Conservation (phyloP, 2,113 vertebrate species). For the Aldabrachelys gigantea region DNA sequence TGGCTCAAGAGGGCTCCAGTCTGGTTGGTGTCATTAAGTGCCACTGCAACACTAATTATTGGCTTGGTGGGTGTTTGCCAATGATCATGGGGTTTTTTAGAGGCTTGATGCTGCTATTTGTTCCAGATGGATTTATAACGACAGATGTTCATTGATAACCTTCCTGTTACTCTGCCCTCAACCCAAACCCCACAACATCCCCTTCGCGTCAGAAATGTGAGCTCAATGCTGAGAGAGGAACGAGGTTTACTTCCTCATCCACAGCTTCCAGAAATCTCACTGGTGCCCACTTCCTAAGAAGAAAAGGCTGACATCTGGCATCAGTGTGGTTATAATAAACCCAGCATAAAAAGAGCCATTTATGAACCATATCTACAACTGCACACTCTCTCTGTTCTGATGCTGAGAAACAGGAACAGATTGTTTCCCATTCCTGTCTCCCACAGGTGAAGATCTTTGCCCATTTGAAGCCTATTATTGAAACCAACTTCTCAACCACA, state of each 20-base stretch:
- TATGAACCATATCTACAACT: background rate
- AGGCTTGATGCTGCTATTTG: background rate
- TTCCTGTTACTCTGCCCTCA: background rate
- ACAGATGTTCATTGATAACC: background rate
- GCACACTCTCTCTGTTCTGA: background rate
- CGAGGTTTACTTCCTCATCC: background rate
- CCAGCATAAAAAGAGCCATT: background rate
- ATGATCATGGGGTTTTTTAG: background rate
- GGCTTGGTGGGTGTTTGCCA: fast-evolving
- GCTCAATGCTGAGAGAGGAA: background rate
- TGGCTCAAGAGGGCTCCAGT: background rate
- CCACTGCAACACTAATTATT: background rate
- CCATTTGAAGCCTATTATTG: background rate
- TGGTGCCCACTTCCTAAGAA: background rate
- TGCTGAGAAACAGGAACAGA: background rate
- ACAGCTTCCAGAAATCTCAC: background rate
- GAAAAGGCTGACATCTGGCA: background rate
- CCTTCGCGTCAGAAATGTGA: background rate
- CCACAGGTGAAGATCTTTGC: background rate
- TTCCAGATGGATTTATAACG: background rate
- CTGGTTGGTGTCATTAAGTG: background rate
- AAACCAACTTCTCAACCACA: background rate
- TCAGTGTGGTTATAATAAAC: background rate
- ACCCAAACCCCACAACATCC: background rate
- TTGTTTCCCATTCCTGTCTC: background rate